phyloP scores from a whole-genome alignment of 2,888 invertebrate species.

The Drosophila anceps region DNA sequence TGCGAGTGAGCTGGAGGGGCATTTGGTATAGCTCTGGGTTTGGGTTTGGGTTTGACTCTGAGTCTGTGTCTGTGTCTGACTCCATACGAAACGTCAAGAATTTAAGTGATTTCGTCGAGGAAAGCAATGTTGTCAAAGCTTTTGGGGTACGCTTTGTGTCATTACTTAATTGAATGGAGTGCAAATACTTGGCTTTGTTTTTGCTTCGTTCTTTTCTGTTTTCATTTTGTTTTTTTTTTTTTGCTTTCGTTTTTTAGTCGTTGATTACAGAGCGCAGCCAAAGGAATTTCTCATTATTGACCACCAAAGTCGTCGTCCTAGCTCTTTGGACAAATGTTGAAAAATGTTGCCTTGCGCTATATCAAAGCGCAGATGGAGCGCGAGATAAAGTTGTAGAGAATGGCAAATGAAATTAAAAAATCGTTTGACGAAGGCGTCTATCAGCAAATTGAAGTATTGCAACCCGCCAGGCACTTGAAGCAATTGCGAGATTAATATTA shows the following conservation, averaged over 20 bases:
- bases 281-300: conserved; percentile 77
- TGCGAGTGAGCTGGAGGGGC: neutral
- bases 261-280: conserved; percentile 68
- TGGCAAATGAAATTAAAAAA: conserved; percentile 73
- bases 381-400: conserved; percentile 5
- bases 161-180: conserved; percentile 78
- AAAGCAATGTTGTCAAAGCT: conserved; percentile 51
- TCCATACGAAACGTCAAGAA: conserved; percentile 60
- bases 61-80: neutral
- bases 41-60: neutral
- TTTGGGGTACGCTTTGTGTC: conserved; percentile 36
- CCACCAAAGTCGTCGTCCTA: conserved; percentile 63
- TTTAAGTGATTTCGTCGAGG: conserved; percentile 66
- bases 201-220: conserved; percentile 18
- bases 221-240: conserved; percentile 6
- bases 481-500: conserved; percentile 64
- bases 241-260: conserved; percentile 20
- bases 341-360: conserved; percentile 58
- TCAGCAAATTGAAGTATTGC: conserved; percentile 40
- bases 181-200: conserved; percentile 65
- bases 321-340: conserved; percentile 52
- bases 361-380: conserved; percentile 21
- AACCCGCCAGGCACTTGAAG: conserved; percentile 41
- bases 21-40: neutral
- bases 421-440: conserved; percentile 69